Conservation (phyloP, 2,797 vertebrate genomes). For the Propithecus perrieri region DNA sequence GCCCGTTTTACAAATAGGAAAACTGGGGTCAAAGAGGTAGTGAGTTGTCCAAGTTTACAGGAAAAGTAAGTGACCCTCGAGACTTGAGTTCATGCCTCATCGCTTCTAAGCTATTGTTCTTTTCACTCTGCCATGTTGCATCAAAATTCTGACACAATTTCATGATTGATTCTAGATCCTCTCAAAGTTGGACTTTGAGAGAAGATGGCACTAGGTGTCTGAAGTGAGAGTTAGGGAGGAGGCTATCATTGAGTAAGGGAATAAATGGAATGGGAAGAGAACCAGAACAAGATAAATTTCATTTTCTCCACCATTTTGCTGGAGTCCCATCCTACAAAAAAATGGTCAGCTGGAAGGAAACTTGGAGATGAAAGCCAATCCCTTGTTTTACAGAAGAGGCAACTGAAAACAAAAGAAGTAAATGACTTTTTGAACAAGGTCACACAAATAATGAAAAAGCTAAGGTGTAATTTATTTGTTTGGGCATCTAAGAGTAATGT, state of each 20-base stretch:
- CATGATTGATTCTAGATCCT: constrained; percentile 10
- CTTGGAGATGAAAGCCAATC: neutral
- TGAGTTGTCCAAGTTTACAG: neutral
- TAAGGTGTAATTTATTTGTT: constrained; percentile 22
- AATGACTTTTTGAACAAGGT: constrained; percentile 10
- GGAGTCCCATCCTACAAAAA: neutral
- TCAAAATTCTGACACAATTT: constrained; percentile 28
- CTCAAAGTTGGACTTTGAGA: neutral
- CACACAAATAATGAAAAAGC: neutral
- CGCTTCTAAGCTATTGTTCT: neutral
- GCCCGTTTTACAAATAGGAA: neutral
- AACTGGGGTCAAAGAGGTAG: neutral
- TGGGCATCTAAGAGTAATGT: neutral
- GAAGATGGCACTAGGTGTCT: neutral
- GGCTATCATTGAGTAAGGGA: neutral
- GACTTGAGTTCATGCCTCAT: neutral
- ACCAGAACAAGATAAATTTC: neutral
- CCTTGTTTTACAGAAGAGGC: constrained; percentile 36
- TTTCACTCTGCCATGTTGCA: neutral
- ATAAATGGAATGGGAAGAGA: neutral
- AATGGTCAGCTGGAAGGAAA: neutral
- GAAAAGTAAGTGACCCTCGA: neutral
- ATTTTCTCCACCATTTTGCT: constrained; percentile 49
- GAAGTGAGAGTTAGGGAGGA: neutral
- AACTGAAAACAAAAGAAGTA: constrained; percentile 11